Evolutionary conservation across 2,113 vertebrate species (phyloP), one percentile per base, ranked within the genome.

Genomic region (Neotoma lepida): DNA sequence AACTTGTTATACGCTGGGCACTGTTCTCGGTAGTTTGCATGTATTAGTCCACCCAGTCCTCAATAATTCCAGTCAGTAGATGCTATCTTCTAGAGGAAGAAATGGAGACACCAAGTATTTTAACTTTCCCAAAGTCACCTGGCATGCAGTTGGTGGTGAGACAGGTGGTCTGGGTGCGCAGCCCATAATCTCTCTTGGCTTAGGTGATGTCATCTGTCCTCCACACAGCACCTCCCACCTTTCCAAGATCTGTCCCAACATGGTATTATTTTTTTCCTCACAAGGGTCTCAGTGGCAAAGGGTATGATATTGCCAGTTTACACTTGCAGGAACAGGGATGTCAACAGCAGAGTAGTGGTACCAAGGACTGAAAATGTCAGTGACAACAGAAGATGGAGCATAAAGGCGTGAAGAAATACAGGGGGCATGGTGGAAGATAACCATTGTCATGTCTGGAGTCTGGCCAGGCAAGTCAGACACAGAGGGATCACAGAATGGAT

Each of bases 391-490:
- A 20, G 9, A 24, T 1, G 6, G 20, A 58, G 8, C 22, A 5
- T 14, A 14, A 22, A 5, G 3, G 9, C 58, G n/a, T 64, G 76
- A 86, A 78, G 17, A 41, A 28, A 3, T 0, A 0, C 1, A 8
- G 63, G 63, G 41, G 28, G 4, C 0, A 4, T 13, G 39, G 2
- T 6, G 20, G 88, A 63, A 46, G 44, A 39, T 17, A 1, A 0
- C 15, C 41, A 66, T 33, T 33, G 63, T 71, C 80, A 17, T 0
- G 9, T 20, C 44, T 33, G 30, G 54, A 46, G 78, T n/a, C 54
- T 87, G 71, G 64, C 14, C 4, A 2, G 63, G 49, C 70, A 56
- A 73, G 61, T 58, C 26, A 81, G 73, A 73, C 13, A 17, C 7
- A 70, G 63, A 61, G n/a, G 51, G 58, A 26, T 71, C 78, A 86